Evolutionary conservation across 2,888 invertebrate species (phyloP).

Genomic region (Hydraecia micacea): DNA sequence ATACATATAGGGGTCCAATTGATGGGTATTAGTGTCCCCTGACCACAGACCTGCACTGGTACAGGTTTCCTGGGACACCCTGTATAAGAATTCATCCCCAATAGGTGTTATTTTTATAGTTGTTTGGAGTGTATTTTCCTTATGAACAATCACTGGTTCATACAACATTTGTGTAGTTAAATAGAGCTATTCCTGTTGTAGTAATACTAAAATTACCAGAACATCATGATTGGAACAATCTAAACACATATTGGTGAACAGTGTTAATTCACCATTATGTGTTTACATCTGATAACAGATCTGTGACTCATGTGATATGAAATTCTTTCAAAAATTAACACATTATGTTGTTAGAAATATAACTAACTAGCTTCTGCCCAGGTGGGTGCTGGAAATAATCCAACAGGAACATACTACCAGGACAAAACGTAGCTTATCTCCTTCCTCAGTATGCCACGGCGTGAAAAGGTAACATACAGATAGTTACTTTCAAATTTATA

Average conservation of each 20-base stretch:
- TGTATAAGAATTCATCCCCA: neutral
- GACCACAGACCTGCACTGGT: no score
- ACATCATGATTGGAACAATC: neutral
- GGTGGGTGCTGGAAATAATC: no score
- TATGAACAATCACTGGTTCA: neutral
- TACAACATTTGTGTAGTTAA: neutral
- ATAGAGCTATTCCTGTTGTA: neutral
- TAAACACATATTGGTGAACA: neutral
- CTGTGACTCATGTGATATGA: neutral
- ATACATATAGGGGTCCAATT: no score
- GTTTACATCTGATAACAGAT: slow-evolving; percentile 18
- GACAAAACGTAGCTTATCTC: no score
- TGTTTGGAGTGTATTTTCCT: neutral
- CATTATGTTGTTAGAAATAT: neutral
- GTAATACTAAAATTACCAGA: neutral
- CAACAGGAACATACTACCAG: no score
- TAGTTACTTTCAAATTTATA: neutral
- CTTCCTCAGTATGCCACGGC: no score
- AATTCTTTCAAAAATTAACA: neutral
- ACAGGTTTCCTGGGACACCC: no score
- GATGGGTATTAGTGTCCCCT: no score
- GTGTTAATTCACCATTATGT: neutral
- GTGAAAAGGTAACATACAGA: neutral
- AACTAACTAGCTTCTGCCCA: no score
- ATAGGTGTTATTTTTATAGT: neutral